Evolutionary conservation across 2,888 invertebrate genomes (phyloP).

Genomic region (Parnassius apollo): DNA sequence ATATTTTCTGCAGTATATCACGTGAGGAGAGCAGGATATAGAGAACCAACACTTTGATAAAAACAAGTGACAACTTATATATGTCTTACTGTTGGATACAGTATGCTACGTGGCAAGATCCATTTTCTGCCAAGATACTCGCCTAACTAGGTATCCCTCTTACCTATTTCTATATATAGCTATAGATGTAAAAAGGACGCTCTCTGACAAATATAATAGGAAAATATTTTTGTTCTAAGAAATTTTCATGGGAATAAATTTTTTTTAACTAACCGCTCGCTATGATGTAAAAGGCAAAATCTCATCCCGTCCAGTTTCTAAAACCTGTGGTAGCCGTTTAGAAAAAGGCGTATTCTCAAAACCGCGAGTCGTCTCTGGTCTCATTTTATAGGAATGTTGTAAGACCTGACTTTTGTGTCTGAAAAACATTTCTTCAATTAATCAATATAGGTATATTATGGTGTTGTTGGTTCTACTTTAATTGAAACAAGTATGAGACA

Average conservation of each 20-base stretch:
- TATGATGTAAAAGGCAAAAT: conserved; percentile 16
- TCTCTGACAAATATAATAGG: not conserved
- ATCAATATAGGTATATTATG: conserved; percentile 14
- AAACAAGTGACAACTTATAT: too few relatives aligned
- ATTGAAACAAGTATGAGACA: too few relatives aligned
- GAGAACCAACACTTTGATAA: too few relatives aligned
- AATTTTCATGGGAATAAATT: conserved; percentile 12
- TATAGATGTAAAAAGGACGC: not conserved
- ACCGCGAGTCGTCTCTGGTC: conserved; percentile 19
- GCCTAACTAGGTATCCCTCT: too few relatives aligned
- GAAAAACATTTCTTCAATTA: conserved; percentile 8
- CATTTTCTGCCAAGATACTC: too few relatives aligned
- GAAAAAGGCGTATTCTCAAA: conserved; percentile 23
- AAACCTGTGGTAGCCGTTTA: conserved; percentile 21
- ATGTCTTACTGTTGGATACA: too few relatives aligned
- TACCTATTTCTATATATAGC: too few relatives aligned
- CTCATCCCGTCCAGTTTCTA: conserved; percentile 12
- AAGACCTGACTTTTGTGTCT: conserved; percentile 17
- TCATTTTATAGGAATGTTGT: conserved; percentile 25
- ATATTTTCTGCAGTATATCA: too few relatives aligned
- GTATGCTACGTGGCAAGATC: too few relatives aligned
- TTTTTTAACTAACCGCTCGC: conserved; percentile 14
- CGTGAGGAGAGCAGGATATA: too few relatives aligned
- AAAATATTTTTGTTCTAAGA: not conserved
- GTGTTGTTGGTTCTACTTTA: not conserved